Evolutionary conservation across 1,140 invertebrate genomes (phyloP).

Genomic region (Atopsyche davidsoni): DNA sequence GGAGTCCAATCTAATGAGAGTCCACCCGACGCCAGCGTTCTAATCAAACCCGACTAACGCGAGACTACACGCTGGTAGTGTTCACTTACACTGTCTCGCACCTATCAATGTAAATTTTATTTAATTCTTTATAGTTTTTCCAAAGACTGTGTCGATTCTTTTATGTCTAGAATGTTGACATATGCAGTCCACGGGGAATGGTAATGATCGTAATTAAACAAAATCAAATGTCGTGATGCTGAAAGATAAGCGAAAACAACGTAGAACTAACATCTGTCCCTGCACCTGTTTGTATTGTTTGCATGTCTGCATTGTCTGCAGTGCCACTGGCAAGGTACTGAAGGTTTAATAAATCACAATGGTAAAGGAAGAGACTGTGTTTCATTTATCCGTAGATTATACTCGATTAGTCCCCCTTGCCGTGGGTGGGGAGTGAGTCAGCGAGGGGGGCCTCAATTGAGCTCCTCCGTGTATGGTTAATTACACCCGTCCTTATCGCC

Average conservation of each 20-base stretch:
- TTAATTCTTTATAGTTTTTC: slow-evolving; percentile 9
- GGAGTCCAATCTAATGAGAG: no score
- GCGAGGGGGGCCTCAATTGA: slow-evolving; percentile 17
- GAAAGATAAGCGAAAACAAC: slow-evolving; percentile 13
- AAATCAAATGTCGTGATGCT: slow-evolving; percentile 9
- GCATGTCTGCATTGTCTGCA: no score
- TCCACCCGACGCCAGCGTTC: no score
- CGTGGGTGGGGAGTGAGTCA: neutral
- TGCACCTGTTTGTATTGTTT: no score
- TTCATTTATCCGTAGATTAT: slow-evolving; percentile 15
- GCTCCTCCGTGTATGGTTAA: slow-evolving; percentile 15
- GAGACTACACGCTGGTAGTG: no score
- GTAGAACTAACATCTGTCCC: no score
- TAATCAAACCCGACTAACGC: no score
- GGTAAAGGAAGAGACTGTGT: slow-evolving; percentile 14
- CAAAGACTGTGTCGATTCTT: slow-evolving; percentile 50
- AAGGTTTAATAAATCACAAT: slow-evolving; percentile 20
- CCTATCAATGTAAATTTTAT: no score
- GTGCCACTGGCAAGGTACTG: neutral
- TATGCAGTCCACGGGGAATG: slow-evolving; percentile 39
- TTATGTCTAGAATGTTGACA: slow-evolving; percentile 50
- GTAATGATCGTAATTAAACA: slow-evolving; percentile 13
- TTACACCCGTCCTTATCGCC: slow-evolving; percentile 13
- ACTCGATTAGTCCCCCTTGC: neutral
- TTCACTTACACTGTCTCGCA: no score